Evolutionary conservation across 1,140 invertebrate species (phyloP).

Genomic region (Oreohelix idahoensis): DNA sequence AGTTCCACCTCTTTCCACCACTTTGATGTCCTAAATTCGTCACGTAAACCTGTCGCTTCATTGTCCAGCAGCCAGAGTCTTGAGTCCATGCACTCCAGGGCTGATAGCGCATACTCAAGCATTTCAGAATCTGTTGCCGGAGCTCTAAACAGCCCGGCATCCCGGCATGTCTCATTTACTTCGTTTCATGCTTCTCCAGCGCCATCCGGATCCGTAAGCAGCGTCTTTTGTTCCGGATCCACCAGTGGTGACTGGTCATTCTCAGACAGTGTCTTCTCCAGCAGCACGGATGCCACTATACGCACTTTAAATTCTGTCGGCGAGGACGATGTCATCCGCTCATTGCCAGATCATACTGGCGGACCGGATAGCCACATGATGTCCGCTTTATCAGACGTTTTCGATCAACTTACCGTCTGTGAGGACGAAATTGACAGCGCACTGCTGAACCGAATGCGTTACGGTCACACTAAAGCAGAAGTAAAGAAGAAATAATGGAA

Average conservation of each 20-base stretch:
- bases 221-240: background rate
- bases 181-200: background rate
- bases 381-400: conserved; percentile 33
- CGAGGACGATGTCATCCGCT: conserved; percentile 22
- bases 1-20: conserved; percentile 1
- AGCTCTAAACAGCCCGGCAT: background rate
- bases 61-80: conserved; percentile 17
- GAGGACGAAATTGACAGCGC: conserved; percentile 43
- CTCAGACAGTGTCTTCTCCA: conserved; percentile 3
- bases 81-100: background rate
- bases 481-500: too few species aligned
- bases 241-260: background rate
- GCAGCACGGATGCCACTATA: background rate
- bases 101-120: conserved; percentile 38
- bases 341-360: background rate
- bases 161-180: background rate
- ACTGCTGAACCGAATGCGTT: conserved; percentile 27
- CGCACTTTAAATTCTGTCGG: background rate
- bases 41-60: too few species aligned
- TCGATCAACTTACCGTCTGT: conserved; percentile 42
- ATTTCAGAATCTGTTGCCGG: conserved; percentile 20
- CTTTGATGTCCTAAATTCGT: background rate
- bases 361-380: conserved; percentile 27
- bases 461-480: conserved; percentile 23
- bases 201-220: background rate